These are phyloP conservation scores for Synergus itoensis DNA, from an alignment of 2,888 invertebrate species.

Conservation along the genomic window DNA sequence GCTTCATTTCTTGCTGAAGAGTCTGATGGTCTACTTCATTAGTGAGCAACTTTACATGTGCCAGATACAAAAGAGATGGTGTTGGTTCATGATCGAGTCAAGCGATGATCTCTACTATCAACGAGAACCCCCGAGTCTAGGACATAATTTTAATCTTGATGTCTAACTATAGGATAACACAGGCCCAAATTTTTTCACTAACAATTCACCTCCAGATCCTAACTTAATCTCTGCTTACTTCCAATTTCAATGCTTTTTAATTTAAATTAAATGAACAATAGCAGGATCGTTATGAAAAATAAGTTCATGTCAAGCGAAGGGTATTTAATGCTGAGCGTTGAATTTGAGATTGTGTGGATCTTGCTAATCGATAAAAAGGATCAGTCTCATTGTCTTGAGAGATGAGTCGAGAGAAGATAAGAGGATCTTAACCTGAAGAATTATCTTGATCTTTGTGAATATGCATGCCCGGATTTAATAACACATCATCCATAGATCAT, in stretches of 20 bases:
- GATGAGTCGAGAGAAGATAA: slow-evolving; percentile 39
- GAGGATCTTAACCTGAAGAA: slow-evolving; percentile 31
- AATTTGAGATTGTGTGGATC: slow-evolving; percentile 16
- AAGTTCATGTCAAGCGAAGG: not conserved
- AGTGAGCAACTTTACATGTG: slow-evolving; percentile 53
- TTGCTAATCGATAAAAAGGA: slow-evolving; percentile 27
- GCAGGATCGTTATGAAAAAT: not conserved
- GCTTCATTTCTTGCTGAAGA: slow-evolving; percentile 60
- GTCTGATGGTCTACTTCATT: slow-evolving; percentile 72
- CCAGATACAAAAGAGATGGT: slow-evolving; percentile 31
- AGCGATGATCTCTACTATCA: slow-evolving; percentile 4
- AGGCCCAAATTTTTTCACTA: not conserved
- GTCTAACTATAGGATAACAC: not conserved
- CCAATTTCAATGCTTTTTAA: no score
- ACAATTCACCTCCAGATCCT: no score
- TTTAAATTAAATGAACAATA: not conserved
- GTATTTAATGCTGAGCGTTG: not conserved
- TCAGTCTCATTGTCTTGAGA: slow-evolving; percentile 41
- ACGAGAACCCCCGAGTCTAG: not conserved
- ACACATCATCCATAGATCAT: slow-evolving; percentile 37
- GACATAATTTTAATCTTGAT: not conserved
- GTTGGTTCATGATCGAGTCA: not conserved
- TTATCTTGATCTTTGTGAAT: slow-evolving; percentile 41
- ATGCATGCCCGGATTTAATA: slow-evolving; percentile 40
- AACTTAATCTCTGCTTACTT: no score